Base-by-base conservation (phyloP, 2,888 invertebrate genomes). In the Pyrgus malvae region DNA sequence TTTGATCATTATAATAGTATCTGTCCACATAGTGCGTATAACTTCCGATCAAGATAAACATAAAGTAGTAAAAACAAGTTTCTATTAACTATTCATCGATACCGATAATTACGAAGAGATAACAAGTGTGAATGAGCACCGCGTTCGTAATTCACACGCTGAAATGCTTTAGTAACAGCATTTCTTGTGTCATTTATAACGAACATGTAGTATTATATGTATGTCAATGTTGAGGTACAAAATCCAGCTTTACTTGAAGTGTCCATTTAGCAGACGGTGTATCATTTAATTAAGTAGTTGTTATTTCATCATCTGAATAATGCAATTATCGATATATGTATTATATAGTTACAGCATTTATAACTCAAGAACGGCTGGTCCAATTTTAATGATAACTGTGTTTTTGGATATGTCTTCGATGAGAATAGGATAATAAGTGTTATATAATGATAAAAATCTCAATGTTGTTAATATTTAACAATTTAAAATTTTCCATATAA, bases 61-160 rank as follows among this genome's bases (percentile, higher is more conserved):
- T 44, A 37, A 51, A 53, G 21, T 45, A 53, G 45, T 27, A 45
- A 31, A 53, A 53, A 53, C 53, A 23, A 12, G 53, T 53, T 53
- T 45, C 45, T 46, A 53, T 53, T 53, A 53, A 53, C 38, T 53
- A 53, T 53, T 53, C 53, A 53, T 53, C 45, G 45, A 45, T 53
- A 53, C 31, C 23, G 53, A 53, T 53, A 53, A 53, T 53, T 53
- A 46, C 53, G 45, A 14, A 14, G 45, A 38, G 53, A 53, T 53
- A 53, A 53, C 45, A 40, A 46, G 53, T 53, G 53, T 53, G 53
- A 53, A 53, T 53, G 53, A 53, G 46, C 53, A 53, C 38, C 40
- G 23, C 38, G 45, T 46, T 53, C 45, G 38, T 31, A 40, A 38
- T 53, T 53, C 53, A 46, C 53, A 53, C 53, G 53, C 48, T 48